phyloP scores from a whole-genome alignment of 2,113 vertebrate genomes.

The Suricata suricatta region DNA sequence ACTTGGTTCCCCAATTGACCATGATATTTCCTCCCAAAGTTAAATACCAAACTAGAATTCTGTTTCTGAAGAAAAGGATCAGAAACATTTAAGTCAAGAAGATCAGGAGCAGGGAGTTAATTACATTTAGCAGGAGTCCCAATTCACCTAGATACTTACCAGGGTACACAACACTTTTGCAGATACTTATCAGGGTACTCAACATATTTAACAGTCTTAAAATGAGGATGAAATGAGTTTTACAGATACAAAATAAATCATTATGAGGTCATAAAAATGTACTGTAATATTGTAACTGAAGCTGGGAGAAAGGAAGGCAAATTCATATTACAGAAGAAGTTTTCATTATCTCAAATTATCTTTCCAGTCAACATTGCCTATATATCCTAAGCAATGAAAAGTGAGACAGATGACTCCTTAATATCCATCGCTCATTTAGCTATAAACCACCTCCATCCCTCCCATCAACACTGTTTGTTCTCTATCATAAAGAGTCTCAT shows the following conservation, averaged over 20 bases:
- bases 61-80: slow-evolving; percentile 28
- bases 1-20: neutral
- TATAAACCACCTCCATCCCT: too few species aligned
- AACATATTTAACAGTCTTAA: slow-evolving; percentile 57
- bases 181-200: neutral
- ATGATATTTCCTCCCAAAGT: slow-evolving; percentile 33
- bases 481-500: too few species aligned
- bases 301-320: slow-evolving; percentile 34
- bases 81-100: slow-evolving; percentile 50
- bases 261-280: slow-evolving; percentile 53
- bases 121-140: slow-evolving; percentile 47
- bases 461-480: too few species aligned
- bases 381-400: neutral
- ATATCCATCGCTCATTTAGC: too few species aligned
- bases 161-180: slow-evolving; percentile 63
- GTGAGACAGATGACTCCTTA: neutral
- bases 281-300: slow-evolving; percentile 15
- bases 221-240: slow-evolving; percentile 71
- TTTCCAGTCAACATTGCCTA: neutral
- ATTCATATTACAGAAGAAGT: neutral
- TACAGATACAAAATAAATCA: slow-evolving; percentile 44
- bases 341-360: neutral
- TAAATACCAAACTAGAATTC: neutral
- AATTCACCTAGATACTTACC: slow-evolving; percentile 36
- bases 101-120: slow-evolving; percentile 62